A percentile compares a stretch with the other conserved stretches of the same genome.
These are phyloP conservation scores for Ptilorrhoa leucosticta DNA, from an alignment of 2,113 vertebrate genomes.

Conservation along the genomic window DNA sequence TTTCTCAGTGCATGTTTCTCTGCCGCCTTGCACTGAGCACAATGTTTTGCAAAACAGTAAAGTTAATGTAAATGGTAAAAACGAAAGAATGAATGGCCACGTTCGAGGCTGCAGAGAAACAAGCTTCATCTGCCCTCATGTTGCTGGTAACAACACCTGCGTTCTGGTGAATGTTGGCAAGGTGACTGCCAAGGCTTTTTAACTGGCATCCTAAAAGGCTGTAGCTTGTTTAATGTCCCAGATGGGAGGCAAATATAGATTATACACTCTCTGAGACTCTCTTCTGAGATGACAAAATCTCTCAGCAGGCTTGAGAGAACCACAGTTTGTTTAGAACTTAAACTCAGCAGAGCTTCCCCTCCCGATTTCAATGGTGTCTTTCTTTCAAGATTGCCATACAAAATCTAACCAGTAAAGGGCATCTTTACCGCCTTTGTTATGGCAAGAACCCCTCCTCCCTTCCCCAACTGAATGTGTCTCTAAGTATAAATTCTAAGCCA, in stretches of 20 bases:
- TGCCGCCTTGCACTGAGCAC: neutral
- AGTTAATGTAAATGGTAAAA: neutral
- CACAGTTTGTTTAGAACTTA: neutral
- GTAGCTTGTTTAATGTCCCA: neutral
- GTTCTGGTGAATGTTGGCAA: neutral
- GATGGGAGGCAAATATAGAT: neutral
- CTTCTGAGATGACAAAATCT: neutral
- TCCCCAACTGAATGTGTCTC: neutral
- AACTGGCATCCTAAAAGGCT: neutral
- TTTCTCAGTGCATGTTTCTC: neutral
- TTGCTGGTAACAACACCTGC: neutral
- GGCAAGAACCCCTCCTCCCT: slow-evolving; percentile 25
- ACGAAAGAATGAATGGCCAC: neutral
- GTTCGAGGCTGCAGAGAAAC: neutral
- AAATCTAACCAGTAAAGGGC: slow-evolving; percentile 22
- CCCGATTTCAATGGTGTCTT: slow-evolving; percentile 67
- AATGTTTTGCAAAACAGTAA: neutral
- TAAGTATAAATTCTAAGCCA: slow-evolving; percentile 41
- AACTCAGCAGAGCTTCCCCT: slow-evolving; percentile 15
- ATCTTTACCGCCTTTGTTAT: slow-evolving; percentile 55
- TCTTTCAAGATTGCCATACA: slow-evolving; percentile 59
- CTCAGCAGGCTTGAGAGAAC: neutral
- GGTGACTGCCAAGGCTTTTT: neutral
- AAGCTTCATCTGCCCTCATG: neutral
- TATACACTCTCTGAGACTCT: neutral